Conservation (phyloP, 2,113 vertebrate genomes). For the Spizaetus ornatus region DNA sequence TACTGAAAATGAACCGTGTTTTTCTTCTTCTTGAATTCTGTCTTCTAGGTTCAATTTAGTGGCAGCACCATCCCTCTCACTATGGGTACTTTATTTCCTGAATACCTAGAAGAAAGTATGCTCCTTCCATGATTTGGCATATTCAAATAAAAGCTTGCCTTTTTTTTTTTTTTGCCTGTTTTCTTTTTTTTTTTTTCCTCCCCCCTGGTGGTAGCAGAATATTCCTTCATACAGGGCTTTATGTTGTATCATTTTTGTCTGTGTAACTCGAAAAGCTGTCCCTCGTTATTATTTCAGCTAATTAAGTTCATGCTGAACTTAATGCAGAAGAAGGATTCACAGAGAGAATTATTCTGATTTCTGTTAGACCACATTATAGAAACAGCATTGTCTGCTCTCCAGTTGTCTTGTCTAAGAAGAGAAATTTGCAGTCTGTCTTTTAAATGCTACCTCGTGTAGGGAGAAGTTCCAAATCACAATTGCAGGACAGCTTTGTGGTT, state of each 20-base stretch:
- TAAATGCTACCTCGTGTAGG: neutral
- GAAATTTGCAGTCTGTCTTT: neutral
- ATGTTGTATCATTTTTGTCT: neutral
- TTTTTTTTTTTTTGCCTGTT: too few relatives aligned
- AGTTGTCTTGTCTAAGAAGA: neutral
- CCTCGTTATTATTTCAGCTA: neutral
- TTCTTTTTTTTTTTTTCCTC: too few relatives aligned
- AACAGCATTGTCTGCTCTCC: neutral
- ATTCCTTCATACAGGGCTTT: neutral
- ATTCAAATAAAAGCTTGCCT: neutral
- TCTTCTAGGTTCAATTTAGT: slow-evolving; percentile 11
- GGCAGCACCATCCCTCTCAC: neutral
- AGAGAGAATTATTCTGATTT: neutral
- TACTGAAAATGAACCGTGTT: slow-evolving; percentile 2
- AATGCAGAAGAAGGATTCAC: neutral
- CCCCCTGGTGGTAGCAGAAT: neutral
- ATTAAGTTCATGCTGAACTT: neutral
- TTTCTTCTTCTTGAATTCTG: neutral
- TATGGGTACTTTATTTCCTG: neutral
- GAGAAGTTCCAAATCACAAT: neutral
- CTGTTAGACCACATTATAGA: neutral
- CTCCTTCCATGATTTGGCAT: neutral
- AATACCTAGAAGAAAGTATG: neutral
- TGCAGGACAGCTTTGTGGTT: neutral
- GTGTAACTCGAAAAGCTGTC: neutral